phyloP scores from a whole-genome alignment of 2,113 vertebrate species.

The Neoarius graeffei region DNA sequence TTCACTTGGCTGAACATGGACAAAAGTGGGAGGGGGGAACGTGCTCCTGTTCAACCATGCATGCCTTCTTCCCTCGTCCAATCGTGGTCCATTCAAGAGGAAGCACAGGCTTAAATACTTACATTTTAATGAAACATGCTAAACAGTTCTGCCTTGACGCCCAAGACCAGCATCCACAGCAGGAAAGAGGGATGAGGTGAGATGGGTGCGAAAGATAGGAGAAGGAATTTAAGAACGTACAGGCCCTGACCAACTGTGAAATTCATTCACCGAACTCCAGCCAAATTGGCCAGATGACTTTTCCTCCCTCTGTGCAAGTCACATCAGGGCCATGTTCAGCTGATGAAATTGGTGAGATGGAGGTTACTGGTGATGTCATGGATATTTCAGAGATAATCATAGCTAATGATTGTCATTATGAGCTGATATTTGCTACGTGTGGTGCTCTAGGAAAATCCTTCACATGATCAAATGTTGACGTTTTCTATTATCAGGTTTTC shows the following conservation, averaged over 20 bases:
- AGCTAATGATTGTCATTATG: background rate
- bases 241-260: background rate
- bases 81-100: conserved; percentile 59
- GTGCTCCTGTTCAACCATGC: conserved; percentile 67
- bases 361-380: conserved; percentile 1
- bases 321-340: background rate
- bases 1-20: conserved; percentile 40
- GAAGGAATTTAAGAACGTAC: background rate
- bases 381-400: background rate
- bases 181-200: background rate
- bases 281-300: conserved; percentile 21
- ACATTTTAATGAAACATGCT: conserved; percentile 69
- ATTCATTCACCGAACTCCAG: conserved; percentile 28
- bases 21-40: conserved; percentile 41
- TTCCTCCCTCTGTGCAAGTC: background rate
- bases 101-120: conserved; percentile 70
- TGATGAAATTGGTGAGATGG: background rate
- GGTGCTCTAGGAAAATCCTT: background rate
- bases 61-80: conserved; percentile 53
- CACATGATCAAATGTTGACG: background rate
- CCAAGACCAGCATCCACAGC: background rate
- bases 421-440: background rate
- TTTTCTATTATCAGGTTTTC: background rate
- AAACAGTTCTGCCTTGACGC: background rate
- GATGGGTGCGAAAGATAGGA: background rate